Evolutionary conservation across 2,113 vertebrate species (phyloP).

Genomic region (Triplophysa tibetana): DNA sequence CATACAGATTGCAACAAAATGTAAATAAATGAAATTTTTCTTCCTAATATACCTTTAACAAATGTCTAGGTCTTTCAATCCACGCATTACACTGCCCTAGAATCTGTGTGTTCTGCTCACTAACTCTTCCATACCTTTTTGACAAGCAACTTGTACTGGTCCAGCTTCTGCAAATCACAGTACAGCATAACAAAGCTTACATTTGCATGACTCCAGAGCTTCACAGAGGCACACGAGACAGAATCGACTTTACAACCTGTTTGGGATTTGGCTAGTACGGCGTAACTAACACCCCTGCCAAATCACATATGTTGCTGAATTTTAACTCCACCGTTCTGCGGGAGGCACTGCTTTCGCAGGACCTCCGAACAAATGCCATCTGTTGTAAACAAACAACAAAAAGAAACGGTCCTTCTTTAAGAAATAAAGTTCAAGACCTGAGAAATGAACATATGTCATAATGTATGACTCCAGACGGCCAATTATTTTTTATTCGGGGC

Average conservation of each 20-base stretch:
- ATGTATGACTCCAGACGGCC: slow-evolving; percentile 73
- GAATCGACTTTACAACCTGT: slow-evolving; percentile 79
- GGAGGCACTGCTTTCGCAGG: slow-evolving; percentile 65
- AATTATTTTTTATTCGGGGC: slow-evolving; percentile 79
- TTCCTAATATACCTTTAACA: too few relatives aligned
- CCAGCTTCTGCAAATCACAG: slow-evolving; percentile 66
- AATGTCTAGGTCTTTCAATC: slow-evolving; percentile 41
- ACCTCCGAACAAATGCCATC: slow-evolving; percentile 76
- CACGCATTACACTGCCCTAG: slow-evolving; percentile 41
- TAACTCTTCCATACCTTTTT: slow-evolving; percentile 63
- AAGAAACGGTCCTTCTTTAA: slow-evolving; percentile 53
- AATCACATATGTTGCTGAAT: slow-evolving; percentile 77
- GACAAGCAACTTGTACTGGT: slow-evolving; percentile 63
- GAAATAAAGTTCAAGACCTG: slow-evolving; percentile 61
- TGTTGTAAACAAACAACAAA: slow-evolving; percentile 75
- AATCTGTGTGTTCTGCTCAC: slow-evolving; percentile 62
- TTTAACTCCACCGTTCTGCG: slow-evolving; percentile 72
- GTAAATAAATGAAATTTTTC: too few relatives aligned
- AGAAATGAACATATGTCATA: slow-evolving; percentile 66
- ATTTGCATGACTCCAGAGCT: slow-evolving; percentile 65
- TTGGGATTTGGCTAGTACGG: slow-evolving; percentile 76
- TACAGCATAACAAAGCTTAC: slow-evolving; percentile 58
- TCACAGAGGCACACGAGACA: slow-evolving; percentile 68
- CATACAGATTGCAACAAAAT: too few relatives aligned
- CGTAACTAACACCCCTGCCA: slow-evolving; percentile 78